A percentile compares a stretch with the other conserved stretches of the same genome.
Conservation (phyloP, 2,113 vertebrate genomes). For the Neotoma lepida region DNA sequence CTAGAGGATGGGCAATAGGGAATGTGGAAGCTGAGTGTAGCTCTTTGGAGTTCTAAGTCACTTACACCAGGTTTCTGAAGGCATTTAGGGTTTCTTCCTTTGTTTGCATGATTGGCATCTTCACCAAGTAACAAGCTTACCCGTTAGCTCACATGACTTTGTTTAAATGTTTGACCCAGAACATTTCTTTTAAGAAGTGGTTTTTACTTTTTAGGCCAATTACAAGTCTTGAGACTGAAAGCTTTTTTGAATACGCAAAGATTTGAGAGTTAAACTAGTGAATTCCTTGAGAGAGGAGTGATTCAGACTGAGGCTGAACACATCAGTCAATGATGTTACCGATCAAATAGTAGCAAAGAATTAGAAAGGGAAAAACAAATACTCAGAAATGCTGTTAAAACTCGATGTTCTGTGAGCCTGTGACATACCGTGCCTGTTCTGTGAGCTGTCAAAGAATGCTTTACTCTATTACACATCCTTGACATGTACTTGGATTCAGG, state of each 20-base stretch:
- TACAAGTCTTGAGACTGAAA: background rate
- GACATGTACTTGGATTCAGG: background rate
- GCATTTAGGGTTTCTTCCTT: background rate
- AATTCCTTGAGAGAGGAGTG: background rate
- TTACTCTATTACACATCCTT: background rate
- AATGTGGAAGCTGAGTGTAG: rapidly evolving
- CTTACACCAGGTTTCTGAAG: background rate
- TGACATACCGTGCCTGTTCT: background rate
- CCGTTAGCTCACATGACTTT: background rate
- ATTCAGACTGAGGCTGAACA: background rate
- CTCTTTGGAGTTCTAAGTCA: background rate
- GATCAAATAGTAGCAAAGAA: background rate
- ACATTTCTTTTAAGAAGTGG: background rate
- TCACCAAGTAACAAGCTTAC: background rate
- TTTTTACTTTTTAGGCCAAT: background rate
- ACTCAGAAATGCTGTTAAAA: slow-evolving; percentile 1
- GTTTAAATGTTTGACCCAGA: background rate
- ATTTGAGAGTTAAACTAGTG: background rate
- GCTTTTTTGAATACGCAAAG: background rate
- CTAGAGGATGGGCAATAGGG: background rate
- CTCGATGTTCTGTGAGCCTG: background rate
- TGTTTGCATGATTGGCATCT: background rate
- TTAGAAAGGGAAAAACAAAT: background rate
- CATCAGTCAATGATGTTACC: background rate
- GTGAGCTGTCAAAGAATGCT: background rate